These are phyloP conservation scores for Eucriotettix oculatus DNA, from an alignment of 2,888 invertebrate species.

Conservation along the genomic window DNA sequence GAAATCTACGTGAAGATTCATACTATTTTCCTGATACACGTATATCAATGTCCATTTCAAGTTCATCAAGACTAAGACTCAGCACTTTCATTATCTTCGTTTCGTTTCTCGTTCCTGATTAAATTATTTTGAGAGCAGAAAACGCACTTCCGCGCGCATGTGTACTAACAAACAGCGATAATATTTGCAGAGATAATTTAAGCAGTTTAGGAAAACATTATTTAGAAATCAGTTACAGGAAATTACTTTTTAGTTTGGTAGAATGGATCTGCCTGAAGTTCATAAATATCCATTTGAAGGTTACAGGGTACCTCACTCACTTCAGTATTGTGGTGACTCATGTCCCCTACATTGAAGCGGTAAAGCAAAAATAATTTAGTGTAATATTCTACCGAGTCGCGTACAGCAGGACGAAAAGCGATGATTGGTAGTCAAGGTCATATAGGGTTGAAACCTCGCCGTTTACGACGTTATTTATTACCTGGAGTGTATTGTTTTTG, in stretches of 20 bases:
- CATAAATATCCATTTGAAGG: background rate
- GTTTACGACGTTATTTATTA: no score
- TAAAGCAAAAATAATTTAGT: no score
- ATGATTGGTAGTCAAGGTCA: no score
- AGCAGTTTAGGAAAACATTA: background rate
- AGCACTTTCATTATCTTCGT: background rate
- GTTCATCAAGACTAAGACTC: background rate
- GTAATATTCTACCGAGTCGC: no score
- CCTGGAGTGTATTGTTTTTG: no score
- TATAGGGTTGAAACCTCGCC: no score
- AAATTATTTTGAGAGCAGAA: background rate
- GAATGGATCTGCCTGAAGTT: background rate
- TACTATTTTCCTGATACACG: background rate
- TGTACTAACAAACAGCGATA: background rate
- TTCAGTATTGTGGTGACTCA: no score
- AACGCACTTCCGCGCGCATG: background rate
- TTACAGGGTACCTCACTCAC: background rate
- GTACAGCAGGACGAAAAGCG: no score
- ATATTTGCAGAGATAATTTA: background rate
- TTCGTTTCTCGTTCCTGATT: background rate
- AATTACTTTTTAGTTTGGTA: background rate
- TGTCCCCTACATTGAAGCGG: no score
- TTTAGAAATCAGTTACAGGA: background rate
- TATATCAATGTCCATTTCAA: background rate
- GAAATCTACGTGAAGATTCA: background rate